These are phyloP conservation scores for Catharus bicknelli DNA, from an alignment of 2,113 vertebrate species.

Conservation along the genomic window DNA sequence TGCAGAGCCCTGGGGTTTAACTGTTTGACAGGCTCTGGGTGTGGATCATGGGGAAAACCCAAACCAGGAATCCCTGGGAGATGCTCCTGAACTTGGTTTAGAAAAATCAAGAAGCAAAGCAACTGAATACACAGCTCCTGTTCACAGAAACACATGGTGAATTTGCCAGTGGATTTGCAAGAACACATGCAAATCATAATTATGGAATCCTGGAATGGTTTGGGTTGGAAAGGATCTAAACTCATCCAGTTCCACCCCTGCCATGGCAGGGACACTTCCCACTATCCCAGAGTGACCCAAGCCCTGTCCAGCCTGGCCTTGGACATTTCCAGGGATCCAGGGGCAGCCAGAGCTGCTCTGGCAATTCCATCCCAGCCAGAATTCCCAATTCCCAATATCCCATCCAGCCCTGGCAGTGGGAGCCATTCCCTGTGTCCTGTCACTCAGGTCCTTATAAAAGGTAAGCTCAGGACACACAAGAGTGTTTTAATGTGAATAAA, in stretches of 20 bases:
- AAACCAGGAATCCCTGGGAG: background rate
- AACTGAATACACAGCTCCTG: background rate
- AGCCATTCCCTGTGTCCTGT: background rate
- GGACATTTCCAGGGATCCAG: background rate
- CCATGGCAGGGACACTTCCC: background rate
- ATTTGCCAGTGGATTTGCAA: background rate
- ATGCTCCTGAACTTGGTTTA: background rate
- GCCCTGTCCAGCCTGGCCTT: background rate
- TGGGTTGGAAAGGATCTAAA: background rate
- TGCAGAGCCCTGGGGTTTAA: background rate
- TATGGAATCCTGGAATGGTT: background rate
- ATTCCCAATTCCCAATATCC: background rate
- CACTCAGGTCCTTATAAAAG: rapidly evolving
- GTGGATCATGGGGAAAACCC: background rate
- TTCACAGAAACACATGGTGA: rapidly evolving
- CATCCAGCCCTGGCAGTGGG: background rate
- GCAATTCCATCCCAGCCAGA: background rate
- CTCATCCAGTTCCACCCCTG: rapidly evolving
- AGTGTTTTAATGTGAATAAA: background rate
- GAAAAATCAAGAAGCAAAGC: background rate
- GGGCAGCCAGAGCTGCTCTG: background rate
- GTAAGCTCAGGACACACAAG: background rate
- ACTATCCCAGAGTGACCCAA: background rate
- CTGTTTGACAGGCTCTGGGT: background rate
- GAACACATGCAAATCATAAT: background rate